Evolutionary conservation across 1,140 invertebrate genomes (phyloP).

Genomic region (Diorhabda carinulata): DNA sequence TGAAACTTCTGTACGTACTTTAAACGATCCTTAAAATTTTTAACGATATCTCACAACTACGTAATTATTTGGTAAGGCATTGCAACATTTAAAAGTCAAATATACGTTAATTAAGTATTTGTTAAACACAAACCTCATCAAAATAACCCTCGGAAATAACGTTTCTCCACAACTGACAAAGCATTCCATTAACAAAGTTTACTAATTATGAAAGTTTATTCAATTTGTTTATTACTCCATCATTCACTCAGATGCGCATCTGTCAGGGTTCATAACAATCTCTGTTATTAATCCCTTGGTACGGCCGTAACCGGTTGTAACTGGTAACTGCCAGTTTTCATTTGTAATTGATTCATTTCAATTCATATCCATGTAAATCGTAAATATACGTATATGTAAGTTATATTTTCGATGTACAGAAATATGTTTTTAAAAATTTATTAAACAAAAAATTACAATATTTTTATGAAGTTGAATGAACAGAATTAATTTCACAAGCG

Average conservation of each 20-base stretch:
- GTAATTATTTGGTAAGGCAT: not conserved
- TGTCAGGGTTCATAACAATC: conserved; percentile 13
- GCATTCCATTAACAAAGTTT: conserved; percentile 14
- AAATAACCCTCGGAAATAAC: not conserved
- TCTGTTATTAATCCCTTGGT: conserved; percentile 14
- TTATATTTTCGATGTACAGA: too few species aligned
- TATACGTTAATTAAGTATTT: conserved; percentile 1
- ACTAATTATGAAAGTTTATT: conserved; percentile 15
- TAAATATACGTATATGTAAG: too few species aligned
- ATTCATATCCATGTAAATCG: not conserved
- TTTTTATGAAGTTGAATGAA: too few species aligned
- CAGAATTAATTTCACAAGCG: too few species aligned
- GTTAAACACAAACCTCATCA: not conserved
- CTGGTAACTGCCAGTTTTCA: conserved; percentile 5
- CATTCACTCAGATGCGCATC: conserved; percentile 11
- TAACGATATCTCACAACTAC: not conserved
- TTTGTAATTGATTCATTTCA: conserved; percentile 8
- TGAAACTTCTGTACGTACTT: too few species aligned
- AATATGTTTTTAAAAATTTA: too few species aligned
- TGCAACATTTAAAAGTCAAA: not conserved
- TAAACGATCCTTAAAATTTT: too few species aligned
- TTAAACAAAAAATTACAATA: too few species aligned
- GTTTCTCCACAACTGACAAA: not conserved
- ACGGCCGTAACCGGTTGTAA: conserved; percentile 8
- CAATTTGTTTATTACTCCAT: conserved; percentile 17